Conservation (phyloP, 2,113 vertebrate genomes). For the Cygnus buccinator region DNA sequence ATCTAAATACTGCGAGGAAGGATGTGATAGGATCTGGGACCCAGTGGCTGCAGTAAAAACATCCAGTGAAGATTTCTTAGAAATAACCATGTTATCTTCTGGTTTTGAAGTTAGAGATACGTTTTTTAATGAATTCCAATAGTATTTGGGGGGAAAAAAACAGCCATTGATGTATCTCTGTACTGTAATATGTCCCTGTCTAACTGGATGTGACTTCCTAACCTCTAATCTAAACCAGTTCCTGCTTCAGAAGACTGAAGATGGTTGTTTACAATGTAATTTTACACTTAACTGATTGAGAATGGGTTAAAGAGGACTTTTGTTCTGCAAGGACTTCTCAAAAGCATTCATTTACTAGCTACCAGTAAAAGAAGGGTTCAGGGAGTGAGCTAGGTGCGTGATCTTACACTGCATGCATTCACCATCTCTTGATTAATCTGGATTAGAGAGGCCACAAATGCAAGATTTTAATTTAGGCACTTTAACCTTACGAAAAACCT, state of each 20-base stretch:
- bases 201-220: not conserved
- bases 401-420: not conserved
- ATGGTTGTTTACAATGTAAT: not conserved
- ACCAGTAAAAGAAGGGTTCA: not conserved
- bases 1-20: not conserved
- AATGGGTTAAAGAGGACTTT: not conserved
- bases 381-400: not conserved
- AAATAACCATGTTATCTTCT: not conserved
- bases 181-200: not conserved
- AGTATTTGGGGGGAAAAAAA: not conserved
- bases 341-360: not conserved
- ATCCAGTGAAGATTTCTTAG: not conserved
- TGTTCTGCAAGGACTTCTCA: not conserved
- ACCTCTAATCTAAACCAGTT: not conserved
- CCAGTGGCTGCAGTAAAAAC: not conserved
- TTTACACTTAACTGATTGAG: not conserved
- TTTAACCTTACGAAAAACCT: not conserved
- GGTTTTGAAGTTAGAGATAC: not conserved
- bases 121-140: not conserved
- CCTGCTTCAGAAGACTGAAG: not conserved
- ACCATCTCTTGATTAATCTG: not conserved
- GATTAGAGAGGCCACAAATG: not conserved
- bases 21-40: not conserved
- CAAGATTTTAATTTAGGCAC: not conserved
- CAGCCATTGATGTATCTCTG: not conserved